These are phyloP conservation scores for Leuciscus waleckii DNA, from an alignment of 2,797 vertebrate genomes.

Conservation along the genomic window DNA sequence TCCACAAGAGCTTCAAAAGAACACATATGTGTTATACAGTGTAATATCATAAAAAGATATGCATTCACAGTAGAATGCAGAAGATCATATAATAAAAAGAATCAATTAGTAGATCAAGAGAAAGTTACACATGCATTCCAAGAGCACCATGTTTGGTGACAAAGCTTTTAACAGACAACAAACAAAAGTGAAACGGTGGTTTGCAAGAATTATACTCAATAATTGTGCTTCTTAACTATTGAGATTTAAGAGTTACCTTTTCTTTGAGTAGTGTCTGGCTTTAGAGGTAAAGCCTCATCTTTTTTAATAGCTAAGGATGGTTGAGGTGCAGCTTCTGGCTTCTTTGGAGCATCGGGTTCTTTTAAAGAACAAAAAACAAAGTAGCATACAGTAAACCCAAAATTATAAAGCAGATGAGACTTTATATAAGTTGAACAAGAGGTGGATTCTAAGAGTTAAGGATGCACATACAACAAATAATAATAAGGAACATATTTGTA, in stretches of 20 bases:
- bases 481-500: constrained; percentile 8
- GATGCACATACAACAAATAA: constrained; percentile 32
- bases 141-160: constrained; percentile 21
- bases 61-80: constrained; percentile 69
- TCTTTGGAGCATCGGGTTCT: constrained; percentile 75
- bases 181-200: background rate
- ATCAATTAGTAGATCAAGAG: constrained; percentile 46
- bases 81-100: constrained; percentile 11
- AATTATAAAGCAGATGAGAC: constrained; percentile 18
- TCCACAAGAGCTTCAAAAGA: constrained; percentile 75
- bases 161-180: constrained; percentile 5
- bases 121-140: constrained; percentile 41
- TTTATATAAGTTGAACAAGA: constrained; percentile 10
- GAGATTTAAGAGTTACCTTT: constrained; percentile 62
- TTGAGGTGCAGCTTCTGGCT: constrained; percentile 65
- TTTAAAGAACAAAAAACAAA: constrained; percentile 73
- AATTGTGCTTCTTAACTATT: constrained; percentile 2
- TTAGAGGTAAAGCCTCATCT: constrained; percentile 59
- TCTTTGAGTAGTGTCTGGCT: constrained; percentile 56
- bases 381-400: constrained; percentile 14
- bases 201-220: constrained; percentile 1
- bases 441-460: constrained; percentile 9
- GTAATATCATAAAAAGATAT: constrained; percentile 12
- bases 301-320: constrained; percentile 68
- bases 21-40: constrained; percentile 64